phyloP scores from a whole-genome alignment of 2,113 vertebrate species.

The Choloepus hoffmanni region DNA sequence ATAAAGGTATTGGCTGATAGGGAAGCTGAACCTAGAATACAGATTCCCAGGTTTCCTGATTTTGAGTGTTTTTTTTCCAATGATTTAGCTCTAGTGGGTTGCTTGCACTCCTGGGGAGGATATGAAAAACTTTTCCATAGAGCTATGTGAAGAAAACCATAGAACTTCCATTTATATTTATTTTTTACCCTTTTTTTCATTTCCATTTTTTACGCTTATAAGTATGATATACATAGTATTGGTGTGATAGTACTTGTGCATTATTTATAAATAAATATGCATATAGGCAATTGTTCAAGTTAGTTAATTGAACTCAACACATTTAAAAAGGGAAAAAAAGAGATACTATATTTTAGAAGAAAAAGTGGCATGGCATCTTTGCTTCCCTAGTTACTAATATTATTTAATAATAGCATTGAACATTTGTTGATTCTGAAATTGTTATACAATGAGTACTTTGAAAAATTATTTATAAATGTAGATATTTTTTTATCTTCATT shows the following conservation, averaged over 20 bases:
- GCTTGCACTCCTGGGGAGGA: neutral
- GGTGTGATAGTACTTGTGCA: neutral
- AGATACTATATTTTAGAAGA: conserved; percentile 39
- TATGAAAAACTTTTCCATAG: conserved; percentile 23
- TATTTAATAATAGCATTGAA: conserved; percentile 16
- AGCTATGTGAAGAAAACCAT: neutral
- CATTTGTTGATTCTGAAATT: conserved; percentile 34
- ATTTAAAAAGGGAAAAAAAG: neutral
- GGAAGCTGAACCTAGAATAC: neutral
- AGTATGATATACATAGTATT: neutral
- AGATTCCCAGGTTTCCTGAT: neutral
- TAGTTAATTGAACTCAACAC: neutral
- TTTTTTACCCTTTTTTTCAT: neutral
- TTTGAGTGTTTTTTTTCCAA: neutral
- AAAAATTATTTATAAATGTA: conserved; percentile 34
- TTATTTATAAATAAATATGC: neutral
- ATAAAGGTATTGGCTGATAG: neutral
- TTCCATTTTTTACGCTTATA: neutral
- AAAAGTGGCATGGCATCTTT: neutral
- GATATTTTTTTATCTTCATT: too few relatives aligned
- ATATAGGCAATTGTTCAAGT: neutral
- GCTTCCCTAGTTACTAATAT: neutral
- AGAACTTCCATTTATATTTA: neutral
- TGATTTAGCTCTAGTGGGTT: neutral
- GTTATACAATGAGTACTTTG: conserved; percentile 32